phyloP scores from a whole-genome alignment of 2,113 vertebrate species.

The Salvelinus fontinalis region DNA sequence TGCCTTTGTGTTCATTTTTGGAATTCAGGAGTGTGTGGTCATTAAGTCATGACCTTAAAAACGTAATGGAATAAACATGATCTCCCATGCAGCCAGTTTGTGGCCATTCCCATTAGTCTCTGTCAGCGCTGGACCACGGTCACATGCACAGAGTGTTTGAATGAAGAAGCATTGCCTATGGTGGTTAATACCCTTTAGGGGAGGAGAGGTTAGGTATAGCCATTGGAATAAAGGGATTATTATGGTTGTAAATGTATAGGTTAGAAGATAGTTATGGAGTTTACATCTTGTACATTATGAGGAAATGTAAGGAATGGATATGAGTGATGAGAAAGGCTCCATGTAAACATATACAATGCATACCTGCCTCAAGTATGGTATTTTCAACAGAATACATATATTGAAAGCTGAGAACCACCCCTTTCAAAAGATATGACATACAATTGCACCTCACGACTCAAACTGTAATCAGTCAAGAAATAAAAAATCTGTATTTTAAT shows the following conservation, averaged over 20 bases:
- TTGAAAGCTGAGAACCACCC: no score
- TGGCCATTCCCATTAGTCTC: conserved; percentile 13
- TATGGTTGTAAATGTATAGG: background rate
- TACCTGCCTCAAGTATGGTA: background rate
- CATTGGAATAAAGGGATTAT: conserved; percentile 3
- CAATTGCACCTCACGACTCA: no score
- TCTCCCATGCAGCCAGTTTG: conserved; percentile 5
- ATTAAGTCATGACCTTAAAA: conserved; percentile 48
- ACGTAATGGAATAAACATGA: conserved; percentile 17
- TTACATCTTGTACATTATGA: background rate
- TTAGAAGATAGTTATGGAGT: background rate
- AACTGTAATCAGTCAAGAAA: no score
- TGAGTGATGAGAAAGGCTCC: background rate
- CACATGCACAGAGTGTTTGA: background rate
- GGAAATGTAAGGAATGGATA: background rate
- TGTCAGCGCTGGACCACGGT: conserved; percentile 26
- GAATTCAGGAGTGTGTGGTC: background rate
- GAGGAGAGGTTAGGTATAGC: background rate
- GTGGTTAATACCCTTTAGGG: background rate
- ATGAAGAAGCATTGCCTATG: background rate
- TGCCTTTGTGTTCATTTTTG: conserved; percentile 25
- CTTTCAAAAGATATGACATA: no score
- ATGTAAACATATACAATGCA: background rate
- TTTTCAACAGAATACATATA: background rate
- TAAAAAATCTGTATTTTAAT: no score